phyloP scores from a whole-genome alignment of 2,888 invertebrate species.

The Eulithis testata region DNA sequence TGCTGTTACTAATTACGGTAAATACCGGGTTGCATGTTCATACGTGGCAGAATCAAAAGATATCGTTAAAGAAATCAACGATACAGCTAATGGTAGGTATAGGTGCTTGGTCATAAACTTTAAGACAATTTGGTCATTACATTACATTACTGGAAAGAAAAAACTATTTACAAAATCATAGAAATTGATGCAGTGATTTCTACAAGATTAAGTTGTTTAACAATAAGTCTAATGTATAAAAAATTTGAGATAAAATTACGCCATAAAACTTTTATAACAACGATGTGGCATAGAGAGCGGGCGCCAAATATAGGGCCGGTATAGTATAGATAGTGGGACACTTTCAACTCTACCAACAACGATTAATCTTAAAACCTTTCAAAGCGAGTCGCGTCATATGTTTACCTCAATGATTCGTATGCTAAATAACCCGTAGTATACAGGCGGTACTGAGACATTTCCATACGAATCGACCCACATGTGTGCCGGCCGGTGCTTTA shows the following conservation, averaged over 20 bases:
- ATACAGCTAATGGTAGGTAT: neutral
- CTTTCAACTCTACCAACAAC: neutral
- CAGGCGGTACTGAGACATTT: slow-evolving; percentile 27
- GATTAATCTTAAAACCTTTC: neutral
- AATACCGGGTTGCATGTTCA: slow-evolving; percentile 29
- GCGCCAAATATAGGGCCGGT: too few species aligned
- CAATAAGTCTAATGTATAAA: too few species aligned
- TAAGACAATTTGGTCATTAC: too few species aligned
- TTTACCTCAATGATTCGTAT: slow-evolving; percentile 38
- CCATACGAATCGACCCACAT: slow-evolving; percentile 45
- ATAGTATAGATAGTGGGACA: too few species aligned
- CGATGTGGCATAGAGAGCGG: too few species aligned
- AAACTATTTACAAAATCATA: too few species aligned
- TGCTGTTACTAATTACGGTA: slow-evolving; percentile 29
- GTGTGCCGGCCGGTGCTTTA: slow-evolving; percentile 42
- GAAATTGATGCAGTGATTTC: too few species aligned
- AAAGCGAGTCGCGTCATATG: neutral
- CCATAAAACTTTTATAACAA: too few species aligned
- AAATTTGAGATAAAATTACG: too few species aligned
- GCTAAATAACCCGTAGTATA: slow-evolving; percentile 34
- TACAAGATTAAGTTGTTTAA: too few species aligned
- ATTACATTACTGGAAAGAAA: too few species aligned
- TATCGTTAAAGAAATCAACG: slow-evolving; percentile 1
- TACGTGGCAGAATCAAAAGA: slow-evolving; percentile 2
- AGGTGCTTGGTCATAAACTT: neutral